Evolutionary conservation across 2,113 vertebrate species (phyloP), one percentile per base, ranked within the genome.

Genomic region (Percopsis transmontana): DNA sequence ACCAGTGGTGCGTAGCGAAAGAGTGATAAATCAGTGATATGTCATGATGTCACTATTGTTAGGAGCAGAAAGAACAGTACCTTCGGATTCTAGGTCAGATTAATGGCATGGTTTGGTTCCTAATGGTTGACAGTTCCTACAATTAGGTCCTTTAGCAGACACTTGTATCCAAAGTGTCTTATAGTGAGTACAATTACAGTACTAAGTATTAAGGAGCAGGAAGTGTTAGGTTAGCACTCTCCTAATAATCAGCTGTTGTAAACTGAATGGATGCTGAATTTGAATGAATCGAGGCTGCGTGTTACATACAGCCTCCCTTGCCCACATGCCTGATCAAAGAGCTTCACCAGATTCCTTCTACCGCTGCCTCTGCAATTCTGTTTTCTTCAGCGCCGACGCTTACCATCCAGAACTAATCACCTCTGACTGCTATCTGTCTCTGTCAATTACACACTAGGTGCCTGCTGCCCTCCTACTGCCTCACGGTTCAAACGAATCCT

Each of bases 401-500:
- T 81, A 75, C 78, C 66, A 80, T 70, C 63, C 65, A 64, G 81
- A 89, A 87, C 85, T 88, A 85, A 88, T 87, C 83, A 82, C 77
- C 77, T 83, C 81, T 85, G 88, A 88, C 86, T 85, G 79, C 86
- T 85, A 87, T 87, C 79, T 87, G 84, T 88, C 88, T 83, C 62
- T 64, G 79, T 86, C 84, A 84, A 84, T 89, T 87, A 87, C 79
- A 84, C 81, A 76, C 77, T 56, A 12, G 61, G 64, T 39, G 64
- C 65, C 55, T 78, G 33, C 23, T 76, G 71, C 66, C 77, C 79
- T 82, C 59, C 62, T 55, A 62, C 74, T 54, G 44, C 63, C 52
- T 42, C 24, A 12, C 54, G 61, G 44, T 54, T 20, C 62, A 75
- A 79, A 82, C 59, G 50, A 55, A 72, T 72, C 47, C 58, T 56